These are phyloP conservation scores for Siniperca knerii DNA, from an alignment of 2,113 vertebrate genomes.

Conservation along the genomic window DNA sequence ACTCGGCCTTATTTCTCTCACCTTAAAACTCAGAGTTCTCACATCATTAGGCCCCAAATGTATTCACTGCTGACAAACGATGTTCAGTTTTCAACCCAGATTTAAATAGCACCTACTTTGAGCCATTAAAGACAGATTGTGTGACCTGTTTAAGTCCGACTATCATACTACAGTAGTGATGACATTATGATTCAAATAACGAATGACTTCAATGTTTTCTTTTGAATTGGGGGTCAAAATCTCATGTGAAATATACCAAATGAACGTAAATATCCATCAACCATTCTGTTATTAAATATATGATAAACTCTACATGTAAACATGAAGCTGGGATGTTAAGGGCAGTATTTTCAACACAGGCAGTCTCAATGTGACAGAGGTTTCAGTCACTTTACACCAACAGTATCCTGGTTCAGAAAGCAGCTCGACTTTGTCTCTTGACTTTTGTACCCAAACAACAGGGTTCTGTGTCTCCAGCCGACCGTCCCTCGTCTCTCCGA, in stretches of 20 bases:
- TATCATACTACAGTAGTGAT: neutral
- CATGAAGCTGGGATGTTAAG: neutral
- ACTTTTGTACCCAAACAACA: neutral
- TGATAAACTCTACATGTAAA: neutral
- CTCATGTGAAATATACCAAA: neutral
- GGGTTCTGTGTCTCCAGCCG: neutral
- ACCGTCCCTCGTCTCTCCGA: neutral
- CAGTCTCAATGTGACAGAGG: neutral
- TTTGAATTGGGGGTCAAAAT: neutral
- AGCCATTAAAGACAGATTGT: neutral
- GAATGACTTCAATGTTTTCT: neutral
- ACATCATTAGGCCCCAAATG: neutral
- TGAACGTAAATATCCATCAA: neutral
- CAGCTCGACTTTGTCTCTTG: neutral
- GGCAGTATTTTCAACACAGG: slow-evolving; percentile 4
- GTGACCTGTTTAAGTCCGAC: neutral
- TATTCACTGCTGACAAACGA: neutral
- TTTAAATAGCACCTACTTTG: neutral
- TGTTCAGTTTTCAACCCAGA: neutral
- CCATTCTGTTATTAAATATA: slow-evolving; percentile 12
- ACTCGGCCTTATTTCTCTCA: neutral
- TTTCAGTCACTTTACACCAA: neutral
- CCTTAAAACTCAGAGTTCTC: neutral
- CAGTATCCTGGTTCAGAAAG: neutral
- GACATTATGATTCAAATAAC: neutral